Base-by-base conservation (phyloP, 2,888 invertebrate species). In the Cryptophagus acutangulus region DNA sequence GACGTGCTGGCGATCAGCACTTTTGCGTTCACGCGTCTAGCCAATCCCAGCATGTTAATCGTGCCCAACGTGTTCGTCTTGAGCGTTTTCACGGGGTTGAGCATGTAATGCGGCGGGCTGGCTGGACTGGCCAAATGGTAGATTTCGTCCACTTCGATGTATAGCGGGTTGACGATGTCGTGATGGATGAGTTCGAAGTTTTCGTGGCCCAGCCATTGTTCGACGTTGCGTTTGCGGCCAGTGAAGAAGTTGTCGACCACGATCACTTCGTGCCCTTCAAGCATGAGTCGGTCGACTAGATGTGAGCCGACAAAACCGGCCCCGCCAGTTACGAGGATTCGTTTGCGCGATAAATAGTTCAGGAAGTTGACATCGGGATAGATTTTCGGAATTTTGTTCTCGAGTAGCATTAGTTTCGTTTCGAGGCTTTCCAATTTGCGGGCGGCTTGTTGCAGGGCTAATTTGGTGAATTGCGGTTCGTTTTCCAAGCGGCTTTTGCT, bases 281-380 rank as follows among this genome's bases (percentile, higher is more conserved):
- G 76, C 96, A 99, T 96, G 37, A 99, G 74, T 51, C 84, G 76
- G 67, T 99, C 99, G 0, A 96, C 94, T 16, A 99, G 75, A 71
- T 99, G 99, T 0, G 96, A 97, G 0, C 99, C 99, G n/a, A 97
- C 96, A 73, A 97, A 97, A 2, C 96, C 97, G 3, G 96, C 96
- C 8, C 96, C 96, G 31, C 96, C 96, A 4, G 95, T 94, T 63
- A 93, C 89, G 72, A 97, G 72, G 59, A 99, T 93, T 51, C 97
- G 77, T 67, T 91, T 95, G 40, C 96, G 78, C 52, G 87, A 84
- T 61, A 90, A 85, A 66, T 94, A 94, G 54, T 92, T 93, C 10
- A 93, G 74, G 65, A 91, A 93, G 65, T 86, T 87, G 0, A 97
- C 94, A 64, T 87, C 83, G 0, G 93, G 94, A 72, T 86, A 94